phyloP scores from a whole-genome alignment of 2,113 vertebrate genomes.

The Nerophis ophidion region DNA sequence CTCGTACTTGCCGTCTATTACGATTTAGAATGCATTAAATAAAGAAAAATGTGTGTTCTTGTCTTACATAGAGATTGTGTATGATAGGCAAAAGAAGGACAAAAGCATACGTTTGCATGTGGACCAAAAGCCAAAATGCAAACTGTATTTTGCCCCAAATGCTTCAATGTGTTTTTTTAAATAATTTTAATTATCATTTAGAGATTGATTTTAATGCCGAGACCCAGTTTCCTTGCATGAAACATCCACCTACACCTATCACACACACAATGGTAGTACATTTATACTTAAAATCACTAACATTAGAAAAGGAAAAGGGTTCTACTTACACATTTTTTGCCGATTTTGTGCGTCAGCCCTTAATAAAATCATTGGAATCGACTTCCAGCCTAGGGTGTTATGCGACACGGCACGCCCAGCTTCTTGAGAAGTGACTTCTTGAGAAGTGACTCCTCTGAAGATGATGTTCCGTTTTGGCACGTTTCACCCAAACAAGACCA shows the following conservation, averaged over 20 bases:
- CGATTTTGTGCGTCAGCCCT: slow-evolving; percentile 16
- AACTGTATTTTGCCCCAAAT: too few species aligned
- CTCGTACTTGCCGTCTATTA: too few species aligned
- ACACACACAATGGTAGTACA: neutral
- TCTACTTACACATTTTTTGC: slow-evolving; percentile 51
- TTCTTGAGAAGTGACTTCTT: slow-evolving; percentile 47
- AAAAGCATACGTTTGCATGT: too few species aligned
- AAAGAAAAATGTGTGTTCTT: too few species aligned
- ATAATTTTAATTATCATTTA: too few species aligned
- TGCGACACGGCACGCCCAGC: slow-evolving; percentile 44
- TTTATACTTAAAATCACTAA: neutral
- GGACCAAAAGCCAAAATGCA: too few species aligned
- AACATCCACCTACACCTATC: neutral
- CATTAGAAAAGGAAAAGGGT: neutral
- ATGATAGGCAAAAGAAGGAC: too few species aligned
- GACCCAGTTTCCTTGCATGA: too few species aligned
- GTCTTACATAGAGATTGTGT: too few species aligned
- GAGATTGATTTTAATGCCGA: too few species aligned
- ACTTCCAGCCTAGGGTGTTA: slow-evolving; percentile 19
- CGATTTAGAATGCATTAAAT: too few species aligned
- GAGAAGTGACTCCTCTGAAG: slow-evolving; percentile 56
- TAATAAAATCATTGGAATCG: slow-evolving; percentile 29
- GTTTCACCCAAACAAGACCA: slow-evolving; percentile 62
- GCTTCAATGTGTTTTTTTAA: too few species aligned
- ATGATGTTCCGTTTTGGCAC: slow-evolving; percentile 64